phyloP scores from a whole-genome alignment of 1,140 invertebrate genomes.

The Cotesia typhae region DNA sequence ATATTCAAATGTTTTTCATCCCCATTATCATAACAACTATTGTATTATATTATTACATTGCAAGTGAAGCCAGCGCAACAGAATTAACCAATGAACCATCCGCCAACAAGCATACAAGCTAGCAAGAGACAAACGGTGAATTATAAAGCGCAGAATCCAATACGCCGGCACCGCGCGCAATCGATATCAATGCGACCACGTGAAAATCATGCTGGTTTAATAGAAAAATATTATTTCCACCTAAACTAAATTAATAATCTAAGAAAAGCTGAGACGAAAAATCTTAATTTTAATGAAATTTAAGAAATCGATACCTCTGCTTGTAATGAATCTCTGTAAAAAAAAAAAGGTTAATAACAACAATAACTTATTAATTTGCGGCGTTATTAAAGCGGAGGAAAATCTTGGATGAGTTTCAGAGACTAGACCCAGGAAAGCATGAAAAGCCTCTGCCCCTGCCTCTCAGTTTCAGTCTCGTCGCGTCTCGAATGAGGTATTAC shows the following conservation, averaged over 20 bases:
- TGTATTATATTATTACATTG: neutral
- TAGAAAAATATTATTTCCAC: no score
- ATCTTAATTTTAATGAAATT: no score
- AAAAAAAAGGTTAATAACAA: neutral
- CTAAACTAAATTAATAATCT: no score
- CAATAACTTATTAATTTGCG: conserved; percentile 4
- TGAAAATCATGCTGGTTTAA: conserved; percentile 54
- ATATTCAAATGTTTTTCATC: neutral
- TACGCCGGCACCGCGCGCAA: conserved; percentile 47
- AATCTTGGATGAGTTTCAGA: conserved; percentile 5
- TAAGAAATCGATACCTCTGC: no score
- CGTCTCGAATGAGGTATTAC: conserved; percentile 32
- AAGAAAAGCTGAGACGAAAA: neutral
- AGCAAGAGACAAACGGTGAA: conserved; percentile 20
- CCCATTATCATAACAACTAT: conserved; percentile 10
- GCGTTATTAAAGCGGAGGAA: conserved; percentile 5
- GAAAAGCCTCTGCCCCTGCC: conserved; percentile 14
- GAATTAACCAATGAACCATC: conserved; percentile 15
- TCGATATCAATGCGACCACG: conserved; percentile 58
- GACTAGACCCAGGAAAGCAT: conserved; percentile 12
- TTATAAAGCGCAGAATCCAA: conserved; percentile 57
- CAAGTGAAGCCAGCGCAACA: conserved; percentile 2
- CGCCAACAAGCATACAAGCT: conserved; percentile 18
- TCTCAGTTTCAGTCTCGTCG: conserved; percentile 24
- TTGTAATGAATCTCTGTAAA: no score